These are phyloP conservation scores for Melanotaenia maccullochi DNA, from an alignment of 2,797 vertebrate species.

Conservation along the genomic window DNA sequence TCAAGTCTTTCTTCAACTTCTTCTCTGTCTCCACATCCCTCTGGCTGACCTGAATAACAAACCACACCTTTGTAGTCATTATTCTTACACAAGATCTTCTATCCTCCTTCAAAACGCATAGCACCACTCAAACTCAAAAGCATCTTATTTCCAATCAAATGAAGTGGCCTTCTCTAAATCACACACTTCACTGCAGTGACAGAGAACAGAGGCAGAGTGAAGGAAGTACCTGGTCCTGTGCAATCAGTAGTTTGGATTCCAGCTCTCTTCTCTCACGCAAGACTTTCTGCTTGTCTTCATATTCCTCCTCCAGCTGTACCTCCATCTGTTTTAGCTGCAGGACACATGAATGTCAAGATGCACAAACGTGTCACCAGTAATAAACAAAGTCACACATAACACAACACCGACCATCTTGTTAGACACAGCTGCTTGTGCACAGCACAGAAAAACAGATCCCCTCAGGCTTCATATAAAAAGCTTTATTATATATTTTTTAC, in stretches of 20 bases:
- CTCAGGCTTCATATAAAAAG: constrained; percentile 7
- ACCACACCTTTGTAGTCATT: constrained; percentile 32
- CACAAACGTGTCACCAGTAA: constrained; percentile 48
- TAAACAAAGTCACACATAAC: constrained; percentile 55
- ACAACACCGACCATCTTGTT: constrained; percentile 42
- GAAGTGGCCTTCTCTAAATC: constrained; percentile 46
- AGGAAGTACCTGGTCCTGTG: constrained; percentile 91
- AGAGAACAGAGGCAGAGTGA: constrained; percentile 35
- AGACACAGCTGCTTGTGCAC: constrained; percentile 45
- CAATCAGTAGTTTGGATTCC: constrained; percentile 88
- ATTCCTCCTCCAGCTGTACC: constrained; percentile 95
- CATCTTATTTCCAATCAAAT: constrained; percentile 64
- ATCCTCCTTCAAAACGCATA: constrained; percentile 41
- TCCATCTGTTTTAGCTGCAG: constrained; percentile 96
- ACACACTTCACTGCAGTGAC: constrained; percentile 49
- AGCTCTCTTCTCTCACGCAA: constrained; percentile 93
- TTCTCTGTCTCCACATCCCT: constrained; percentile 95
- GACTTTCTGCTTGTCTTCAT: constrained; percentile 97
- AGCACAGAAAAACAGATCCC: constrained; percentile 37
- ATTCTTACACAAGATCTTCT: constrained; percentile 25
- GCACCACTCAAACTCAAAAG: constrained; percentile 45
- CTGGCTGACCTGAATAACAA: constrained; percentile 87
- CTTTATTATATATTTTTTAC: background rate
- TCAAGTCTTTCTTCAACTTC: constrained; percentile 93
- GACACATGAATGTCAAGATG: constrained; percentile 52